These are phyloP conservation scores for Conus betulinus DNA, from an alignment of 1,140 invertebrate species.

Conservation along the genomic window DNA sequence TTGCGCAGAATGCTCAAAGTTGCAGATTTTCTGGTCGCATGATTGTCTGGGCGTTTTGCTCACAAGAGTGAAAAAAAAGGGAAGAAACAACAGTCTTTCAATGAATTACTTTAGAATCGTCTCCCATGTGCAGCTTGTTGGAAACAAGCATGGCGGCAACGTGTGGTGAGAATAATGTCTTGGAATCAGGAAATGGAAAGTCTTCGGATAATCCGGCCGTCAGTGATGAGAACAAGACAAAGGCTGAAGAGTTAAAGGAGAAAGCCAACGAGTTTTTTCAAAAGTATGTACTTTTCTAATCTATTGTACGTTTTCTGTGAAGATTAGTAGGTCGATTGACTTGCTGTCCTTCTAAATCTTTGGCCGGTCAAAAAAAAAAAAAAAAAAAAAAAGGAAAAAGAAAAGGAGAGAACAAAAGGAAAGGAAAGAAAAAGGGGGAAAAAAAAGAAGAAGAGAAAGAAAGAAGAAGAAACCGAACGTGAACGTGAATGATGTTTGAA, in stretches of 20 bases:
- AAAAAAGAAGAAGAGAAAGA: too few relatives aligned
- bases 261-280: slow-evolving; percentile 89
- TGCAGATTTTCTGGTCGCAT: too few relatives aligned
- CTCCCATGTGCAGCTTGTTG: slow-evolving; percentile 15
- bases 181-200: slow-evolving; percentile 34
- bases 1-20: too few relatives aligned
- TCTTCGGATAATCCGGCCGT: slow-evolving; percentile 35
- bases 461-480: too few relatives aligned
- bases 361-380: neutral
- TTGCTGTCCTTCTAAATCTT: neutral
- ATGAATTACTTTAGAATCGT: neutral
- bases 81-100: neutral
- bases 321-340: neutral
- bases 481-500: too few relatives aligned
- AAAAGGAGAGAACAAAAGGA: neutral
- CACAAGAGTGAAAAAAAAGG: too few relatives aligned
- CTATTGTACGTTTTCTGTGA: neutral
- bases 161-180: slow-evolving; percentile 27
- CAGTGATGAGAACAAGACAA: slow-evolving; percentile 70
- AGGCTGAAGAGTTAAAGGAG: slow-evolving; percentile 87
- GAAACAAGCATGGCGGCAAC: slow-evolving; percentile 50
- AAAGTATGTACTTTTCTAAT: slow-evolving; percentile 80
- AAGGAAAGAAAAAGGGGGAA: too few relatives aligned
- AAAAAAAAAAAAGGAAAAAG: neutral
- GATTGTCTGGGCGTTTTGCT: too few relatives aligned